These are phyloP conservation scores for Drosophila macrospina DNA, from an alignment of 2,888 invertebrate genomes.

Conservation along the genomic window DNA sequence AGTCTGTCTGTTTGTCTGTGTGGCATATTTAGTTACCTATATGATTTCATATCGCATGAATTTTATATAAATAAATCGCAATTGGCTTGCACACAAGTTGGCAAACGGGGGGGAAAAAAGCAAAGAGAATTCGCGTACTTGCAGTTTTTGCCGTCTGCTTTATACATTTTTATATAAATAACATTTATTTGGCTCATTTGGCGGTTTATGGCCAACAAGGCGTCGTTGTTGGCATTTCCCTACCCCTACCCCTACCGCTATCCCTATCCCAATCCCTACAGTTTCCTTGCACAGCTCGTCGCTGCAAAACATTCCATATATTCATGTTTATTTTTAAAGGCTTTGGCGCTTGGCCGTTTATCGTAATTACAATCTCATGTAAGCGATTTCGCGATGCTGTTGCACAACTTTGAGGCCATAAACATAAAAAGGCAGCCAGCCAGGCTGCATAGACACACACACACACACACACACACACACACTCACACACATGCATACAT, in stretches of 20 bases:
- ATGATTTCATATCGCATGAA: slow-evolving; percentile 79
- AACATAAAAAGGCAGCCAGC: slow-evolving; percentile 52
- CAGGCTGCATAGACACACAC: slow-evolving; percentile 31
- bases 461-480: slow-evolving; percentile 5
- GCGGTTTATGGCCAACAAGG: slow-evolving; percentile 74
- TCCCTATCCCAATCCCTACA: neutral
- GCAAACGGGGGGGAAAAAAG: slow-evolving; percentile 8
- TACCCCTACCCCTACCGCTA: neutral
- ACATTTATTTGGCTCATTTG: slow-evolving; percentile 82
- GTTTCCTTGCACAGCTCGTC: neutral
- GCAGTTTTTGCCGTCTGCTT: slow-evolving; percentile 58
- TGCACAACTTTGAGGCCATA: slow-evolving; percentile 77
- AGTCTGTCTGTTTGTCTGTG: slow-evolving; percentile 39
- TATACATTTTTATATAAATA: slow-evolving; percentile 69
- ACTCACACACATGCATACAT: neutral
- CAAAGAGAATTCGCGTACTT: slow-evolving; percentile 49
- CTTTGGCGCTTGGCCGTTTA: slow-evolving; percentile 67
- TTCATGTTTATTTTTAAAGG: slow-evolving; percentile 65
- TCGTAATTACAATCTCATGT: slow-evolving; percentile 82
- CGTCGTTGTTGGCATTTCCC: slow-evolving; percentile 37
- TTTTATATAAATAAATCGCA: slow-evolving; percentile 81
- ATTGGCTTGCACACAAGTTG: slow-evolving; percentile 75
- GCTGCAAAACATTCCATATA: slow-evolving; percentile 26
- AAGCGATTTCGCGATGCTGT: slow-evolving; percentile 78
- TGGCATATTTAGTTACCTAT: slow-evolving; percentile 81